Evolutionary conservation across 1,140 invertebrate species (phyloP), one percentile per base, ranked within the genome.

Genomic region (Camponotus floridanus): DNA sequence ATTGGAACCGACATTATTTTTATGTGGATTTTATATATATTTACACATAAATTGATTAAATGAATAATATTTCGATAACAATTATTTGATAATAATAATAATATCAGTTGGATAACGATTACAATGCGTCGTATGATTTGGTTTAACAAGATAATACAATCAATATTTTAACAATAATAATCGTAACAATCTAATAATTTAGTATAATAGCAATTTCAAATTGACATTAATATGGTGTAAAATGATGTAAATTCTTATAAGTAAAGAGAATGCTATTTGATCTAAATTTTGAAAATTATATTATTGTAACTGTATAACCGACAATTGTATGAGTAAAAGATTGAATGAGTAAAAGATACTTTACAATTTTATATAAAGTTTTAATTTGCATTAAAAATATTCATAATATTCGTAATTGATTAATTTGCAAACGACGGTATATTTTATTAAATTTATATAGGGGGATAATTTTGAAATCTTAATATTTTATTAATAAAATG

Each of bases 331-430:
- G 9, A 57, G 21, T 26, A 9, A 18, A n/a, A 26, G 26, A 26
- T 26, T 26, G 26, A 26, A 26, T 39, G 48, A 80, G 57, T 80
- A 80, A 57, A 79, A 51, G n/a, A 79, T 68, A 68, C 51, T 26
- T 33, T 70, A 70, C 70, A 26, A n/a, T 80, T 26, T 68, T 80
- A 55, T 26, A 26, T 26, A 26, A 73, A 61, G 18, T 73, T 73
- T 73, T 45, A 73, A 73, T 83, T 83, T 73, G 55, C 67, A 61
- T 48, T 31, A 83, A 83, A 83, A 15, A 36, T 61, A 83, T 73
- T 83, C 68, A 11, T 33, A 15, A 36, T 61, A 83, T 73, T 83
- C 68, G 18, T 33, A 48, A 26, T 48, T 48, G n/a, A 83, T 83
- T 61, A 45, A 73, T 73, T 83, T 42, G 70, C 39, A 70, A 36